phyloP scores from a whole-genome alignment of 2,113 vertebrate species.

The Tringa solitaria region DNA sequence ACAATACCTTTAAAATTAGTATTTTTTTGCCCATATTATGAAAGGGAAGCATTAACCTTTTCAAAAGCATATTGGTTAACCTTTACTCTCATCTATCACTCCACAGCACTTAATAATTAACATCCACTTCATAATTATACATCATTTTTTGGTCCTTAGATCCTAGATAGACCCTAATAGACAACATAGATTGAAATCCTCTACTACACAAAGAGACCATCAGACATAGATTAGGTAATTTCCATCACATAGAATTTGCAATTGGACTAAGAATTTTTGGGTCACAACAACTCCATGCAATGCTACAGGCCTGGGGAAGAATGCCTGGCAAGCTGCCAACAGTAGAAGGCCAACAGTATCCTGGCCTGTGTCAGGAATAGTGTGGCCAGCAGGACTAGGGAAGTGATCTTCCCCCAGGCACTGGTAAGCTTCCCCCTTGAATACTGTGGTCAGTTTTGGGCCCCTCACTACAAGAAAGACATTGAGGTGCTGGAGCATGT shows the following conservation, averaged over 20 bases:
- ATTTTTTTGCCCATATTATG: neutral
- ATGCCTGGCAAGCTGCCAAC: neutral
- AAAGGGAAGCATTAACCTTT: neutral
- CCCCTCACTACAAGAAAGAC: neutral
- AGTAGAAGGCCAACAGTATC: neutral
- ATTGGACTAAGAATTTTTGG: neutral
- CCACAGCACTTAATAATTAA: neutral
- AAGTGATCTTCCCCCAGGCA: neutral
- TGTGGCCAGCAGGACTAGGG: neutral
- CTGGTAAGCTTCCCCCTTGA: neutral
- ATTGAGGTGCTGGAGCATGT: too few species aligned
- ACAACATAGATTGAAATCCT: neutral
- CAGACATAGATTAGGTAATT: neutral
- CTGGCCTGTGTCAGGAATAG: neutral
- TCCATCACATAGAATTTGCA: neutral
- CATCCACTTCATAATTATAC: neutral
- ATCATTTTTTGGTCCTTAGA: fast-evolving
- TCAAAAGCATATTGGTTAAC: neutral
- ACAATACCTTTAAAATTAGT: neutral
- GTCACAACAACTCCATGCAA: neutral
- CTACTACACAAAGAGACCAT: neutral
- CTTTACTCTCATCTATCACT: neutral
- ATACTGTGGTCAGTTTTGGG: neutral
- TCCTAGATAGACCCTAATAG: neutral
- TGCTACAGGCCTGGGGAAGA: neutral